These are phyloP conservation scores for Gandaritis pyraliata DNA, from an alignment of 2,888 invertebrate genomes.

Conservation along the genomic window DNA sequence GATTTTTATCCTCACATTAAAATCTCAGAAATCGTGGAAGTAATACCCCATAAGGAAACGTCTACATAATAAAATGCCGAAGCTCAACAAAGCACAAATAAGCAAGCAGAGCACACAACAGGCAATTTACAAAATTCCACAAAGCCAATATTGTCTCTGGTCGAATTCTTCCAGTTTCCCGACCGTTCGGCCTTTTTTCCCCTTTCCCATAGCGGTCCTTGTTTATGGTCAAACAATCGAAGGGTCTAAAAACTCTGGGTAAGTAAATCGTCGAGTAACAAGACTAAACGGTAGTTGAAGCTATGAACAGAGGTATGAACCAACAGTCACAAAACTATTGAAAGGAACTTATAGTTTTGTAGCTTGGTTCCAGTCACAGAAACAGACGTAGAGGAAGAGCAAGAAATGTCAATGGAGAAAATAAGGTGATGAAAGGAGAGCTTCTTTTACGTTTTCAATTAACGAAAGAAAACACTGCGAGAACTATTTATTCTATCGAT, in stretches of 20 bases:
- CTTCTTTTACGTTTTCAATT: too few relatives aligned
- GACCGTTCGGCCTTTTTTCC: slow-evolving; percentile 36
- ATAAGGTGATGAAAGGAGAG: too few relatives aligned
- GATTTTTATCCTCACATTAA: too few relatives aligned
- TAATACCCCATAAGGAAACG: neutral
- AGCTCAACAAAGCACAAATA: slow-evolving; percentile 5
- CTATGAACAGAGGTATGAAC: neutral
- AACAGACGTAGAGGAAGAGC: too few relatives aligned
- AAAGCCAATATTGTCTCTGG: slow-evolving; percentile 43
- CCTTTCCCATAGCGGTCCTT: slow-evolving; percentile 48
- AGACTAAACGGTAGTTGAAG: neutral
- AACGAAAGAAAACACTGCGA: too few relatives aligned
- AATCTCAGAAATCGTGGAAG: neutral
- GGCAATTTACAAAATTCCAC: slow-evolving; percentile 37
- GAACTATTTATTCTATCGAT: too few relatives aligned
- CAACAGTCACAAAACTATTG: too few relatives aligned
- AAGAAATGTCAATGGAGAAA: too few relatives aligned
- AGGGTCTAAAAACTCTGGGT: slow-evolving; percentile 50
- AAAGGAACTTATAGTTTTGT: too few relatives aligned
- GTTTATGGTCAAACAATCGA: slow-evolving; percentile 46
- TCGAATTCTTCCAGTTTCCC: slow-evolving; percentile 42
- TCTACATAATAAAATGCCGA: slow-evolving; percentile 4
- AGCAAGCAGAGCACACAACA: slow-evolving; percentile 24
- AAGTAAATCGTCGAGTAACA: slow-evolving; percentile 41
- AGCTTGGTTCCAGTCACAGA: too few relatives aligned